phyloP scores from a whole-genome alignment of 1,140 invertebrate genomes.

The Nasonia longicornis region DNA sequence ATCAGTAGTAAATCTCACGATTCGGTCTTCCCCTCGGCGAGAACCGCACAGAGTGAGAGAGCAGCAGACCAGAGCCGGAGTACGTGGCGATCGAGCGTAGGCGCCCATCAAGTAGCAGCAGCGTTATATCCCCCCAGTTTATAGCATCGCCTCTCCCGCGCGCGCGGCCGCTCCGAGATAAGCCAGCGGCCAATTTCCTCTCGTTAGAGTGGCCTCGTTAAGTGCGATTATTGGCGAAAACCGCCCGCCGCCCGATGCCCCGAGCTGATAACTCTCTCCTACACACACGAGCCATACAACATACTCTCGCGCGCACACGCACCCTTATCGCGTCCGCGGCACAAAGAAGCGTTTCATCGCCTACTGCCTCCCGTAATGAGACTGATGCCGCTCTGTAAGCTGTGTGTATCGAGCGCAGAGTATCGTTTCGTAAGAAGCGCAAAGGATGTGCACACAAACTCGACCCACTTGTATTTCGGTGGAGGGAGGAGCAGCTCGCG shows the following conservation, averaged over 20 bases:
- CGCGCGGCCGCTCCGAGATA: not conserved
- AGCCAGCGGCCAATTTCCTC: slow-evolving; percentile 42
- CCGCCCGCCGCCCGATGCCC: slow-evolving; percentile 25
- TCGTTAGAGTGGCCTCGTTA: slow-evolving; percentile 37
- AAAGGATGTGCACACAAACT: slow-evolving; percentile 38
- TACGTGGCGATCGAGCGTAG: not conserved
- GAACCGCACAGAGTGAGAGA: not conserved
- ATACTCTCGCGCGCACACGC: not conserved
- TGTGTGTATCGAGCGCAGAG: not conserved
- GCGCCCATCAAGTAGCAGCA: not conserved
- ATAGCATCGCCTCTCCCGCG: not conserved
- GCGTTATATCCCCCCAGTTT: too few species aligned
- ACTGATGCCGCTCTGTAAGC: too few species aligned
- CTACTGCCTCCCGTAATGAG: not conserved
- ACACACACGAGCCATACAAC: not conserved
- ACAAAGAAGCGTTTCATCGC: slow-evolving; percentile 34
- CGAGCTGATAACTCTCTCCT: slow-evolving; percentile 8
- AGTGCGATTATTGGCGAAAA: slow-evolving; percentile 43
- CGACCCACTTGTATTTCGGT: slow-evolving; percentile 33
- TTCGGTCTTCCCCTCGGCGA: not conserved
- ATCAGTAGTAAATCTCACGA: not conserved
- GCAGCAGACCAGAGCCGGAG: not conserved
- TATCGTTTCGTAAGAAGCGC: slow-evolving; percentile 37
- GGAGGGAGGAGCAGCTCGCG: not conserved
- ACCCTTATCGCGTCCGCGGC: slow-evolving; percentile 8